A percentile compares a stretch with the other conserved stretches of the same genome.
Evolutionary conservation across 2,797 vertebrate genomes (phyloP).

Genomic region (Rhinophrynus dorsalis): DNA sequence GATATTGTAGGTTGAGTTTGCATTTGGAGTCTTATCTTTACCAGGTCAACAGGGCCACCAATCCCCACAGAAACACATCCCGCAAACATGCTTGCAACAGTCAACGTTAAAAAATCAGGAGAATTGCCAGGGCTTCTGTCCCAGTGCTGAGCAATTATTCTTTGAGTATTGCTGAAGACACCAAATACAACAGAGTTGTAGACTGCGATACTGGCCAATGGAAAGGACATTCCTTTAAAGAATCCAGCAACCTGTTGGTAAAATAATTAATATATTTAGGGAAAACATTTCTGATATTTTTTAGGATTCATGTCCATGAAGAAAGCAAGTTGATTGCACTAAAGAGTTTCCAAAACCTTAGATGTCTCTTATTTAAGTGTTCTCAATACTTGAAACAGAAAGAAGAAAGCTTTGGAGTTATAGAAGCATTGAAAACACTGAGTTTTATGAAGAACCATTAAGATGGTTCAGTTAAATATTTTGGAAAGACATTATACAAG

Average conservation of each 20-base stretch:
- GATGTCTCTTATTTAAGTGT: too few relatives aligned
- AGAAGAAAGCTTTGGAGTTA: too few relatives aligned
- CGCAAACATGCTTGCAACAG: conserved; percentile 79
- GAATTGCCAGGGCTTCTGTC: conserved; percentile 61
- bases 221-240: conserved; percentile 97
- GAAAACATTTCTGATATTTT: not conserved
- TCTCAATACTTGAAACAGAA: too few relatives aligned
- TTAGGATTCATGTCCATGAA: too few relatives aligned
- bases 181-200: conserved; percentile 94
- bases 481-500: too few relatives aligned
- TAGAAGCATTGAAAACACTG: too few relatives aligned
- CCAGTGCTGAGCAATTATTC: conserved; percentile 77
- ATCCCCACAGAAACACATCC: conserved; percentile 83
- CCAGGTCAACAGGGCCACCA: conserved; percentile 87
- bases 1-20: conserved; percentile 75
- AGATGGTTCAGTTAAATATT: too few relatives aligned
- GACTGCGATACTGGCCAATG: conserved; percentile 83
- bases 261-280: conserved; percentile 33
- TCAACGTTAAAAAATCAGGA: conserved; percentile 71
- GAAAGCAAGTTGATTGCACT: too few relatives aligned
- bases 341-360: too few relatives aligned
- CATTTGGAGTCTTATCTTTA: conserved; percentile 96
- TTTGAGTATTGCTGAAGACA: conserved; percentile 85
- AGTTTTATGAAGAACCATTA: too few relatives aligned
- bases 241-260: conserved; percentile 79